Percentiles rank a stretch among this genome's conserved stretches.
phyloP scores from a whole-genome alignment of 2,797 vertebrate genomes.

The Salmo trutta region DNA sequence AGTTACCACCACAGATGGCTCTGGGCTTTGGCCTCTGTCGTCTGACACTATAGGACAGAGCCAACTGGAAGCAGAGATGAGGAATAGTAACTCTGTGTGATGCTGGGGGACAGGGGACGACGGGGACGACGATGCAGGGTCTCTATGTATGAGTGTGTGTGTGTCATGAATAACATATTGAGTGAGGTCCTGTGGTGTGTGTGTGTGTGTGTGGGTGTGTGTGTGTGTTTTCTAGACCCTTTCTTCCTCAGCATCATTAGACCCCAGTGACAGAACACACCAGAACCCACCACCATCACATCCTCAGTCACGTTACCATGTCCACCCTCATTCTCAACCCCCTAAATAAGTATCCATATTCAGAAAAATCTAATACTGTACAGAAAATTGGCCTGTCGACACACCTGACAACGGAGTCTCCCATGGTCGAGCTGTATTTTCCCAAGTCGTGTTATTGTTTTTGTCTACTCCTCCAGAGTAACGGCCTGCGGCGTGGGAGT shows the following conservation, averaged over 20 bases:
- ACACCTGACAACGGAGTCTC: conserved; percentile 31
- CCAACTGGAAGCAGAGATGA: conserved; percentile 43
- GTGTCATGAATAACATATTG: conserved; percentile 16
- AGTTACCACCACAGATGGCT: conserved; percentile 49
- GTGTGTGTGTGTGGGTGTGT: neutral
- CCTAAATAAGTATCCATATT: conserved; percentile 22
- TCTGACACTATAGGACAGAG: conserved; percentile 46
- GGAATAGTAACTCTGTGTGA: conserved; percentile 28
- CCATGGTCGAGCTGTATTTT: conserved; percentile 41
- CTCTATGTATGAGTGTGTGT: conserved; percentile 20
- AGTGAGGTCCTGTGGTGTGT: neutral
- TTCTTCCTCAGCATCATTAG: conserved; percentile 25
- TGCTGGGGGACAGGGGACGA: conserved; percentile 41
- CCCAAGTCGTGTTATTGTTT: conserved; percentile 32
- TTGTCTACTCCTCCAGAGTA: conserved; percentile 29
- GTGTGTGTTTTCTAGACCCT: neutral
- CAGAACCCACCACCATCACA: conserved; percentile 5
- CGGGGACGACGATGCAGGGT: conserved; percentile 28
- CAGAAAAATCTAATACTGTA: conserved; percentile 30
- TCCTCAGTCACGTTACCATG: conserved; percentile 22
- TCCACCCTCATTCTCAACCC: conserved; percentile 17
- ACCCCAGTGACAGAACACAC: conserved; percentile 33
- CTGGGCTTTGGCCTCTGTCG: conserved; percentile 48
- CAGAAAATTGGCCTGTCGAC: conserved; percentile 21
- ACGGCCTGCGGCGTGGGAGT: neutral